phyloP scores from a whole-genome alignment of 2,888 invertebrate genomes.

The Falcaria lacertinaria region DNA sequence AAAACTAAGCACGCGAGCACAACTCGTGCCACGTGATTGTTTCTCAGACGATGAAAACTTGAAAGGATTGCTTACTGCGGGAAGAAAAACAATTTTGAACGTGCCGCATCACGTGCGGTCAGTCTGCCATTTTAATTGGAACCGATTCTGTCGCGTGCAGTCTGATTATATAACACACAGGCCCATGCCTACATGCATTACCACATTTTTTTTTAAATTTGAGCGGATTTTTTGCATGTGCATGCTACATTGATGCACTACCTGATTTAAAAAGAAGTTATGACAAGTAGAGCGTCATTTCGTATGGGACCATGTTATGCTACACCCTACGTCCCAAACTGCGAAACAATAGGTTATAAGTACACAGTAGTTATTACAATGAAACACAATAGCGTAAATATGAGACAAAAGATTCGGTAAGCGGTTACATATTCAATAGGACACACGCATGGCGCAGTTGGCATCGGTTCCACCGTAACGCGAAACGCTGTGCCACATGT shows the following conservation, averaged over 20 bases:
- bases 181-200: too few relatives aligned
- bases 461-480: too few relatives aligned
- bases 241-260: too few relatives aligned
- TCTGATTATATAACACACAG: too few relatives aligned
- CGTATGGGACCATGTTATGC: background rate
- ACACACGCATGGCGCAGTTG: background rate
- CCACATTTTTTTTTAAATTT: too few relatives aligned
- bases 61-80: constrained; percentile 1
- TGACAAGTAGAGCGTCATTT: too few relatives aligned
- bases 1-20: background rate
- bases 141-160: too few relatives aligned
- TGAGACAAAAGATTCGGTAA: constrained; percentile 34
- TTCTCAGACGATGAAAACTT: background rate
- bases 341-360: background rate
- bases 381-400: constrained; percentile 19
- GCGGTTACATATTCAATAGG: constrained; percentile 28
- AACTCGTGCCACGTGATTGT: background rate
- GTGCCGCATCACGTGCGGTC: constrained; percentile 7
- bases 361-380: constrained; percentile 12
- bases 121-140: too few relatives aligned
- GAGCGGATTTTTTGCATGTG: too few relatives aligned
- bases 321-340: background rate
- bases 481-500: too few relatives aligned
- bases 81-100: constrained; percentile 2
- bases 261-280: too few relatives aligned